A percentile compares a stretch with the other conserved stretches of the same genome.
phyloP scores from a whole-genome alignment of 2,888 invertebrate genomes.

The Magallana nippona region DNA sequence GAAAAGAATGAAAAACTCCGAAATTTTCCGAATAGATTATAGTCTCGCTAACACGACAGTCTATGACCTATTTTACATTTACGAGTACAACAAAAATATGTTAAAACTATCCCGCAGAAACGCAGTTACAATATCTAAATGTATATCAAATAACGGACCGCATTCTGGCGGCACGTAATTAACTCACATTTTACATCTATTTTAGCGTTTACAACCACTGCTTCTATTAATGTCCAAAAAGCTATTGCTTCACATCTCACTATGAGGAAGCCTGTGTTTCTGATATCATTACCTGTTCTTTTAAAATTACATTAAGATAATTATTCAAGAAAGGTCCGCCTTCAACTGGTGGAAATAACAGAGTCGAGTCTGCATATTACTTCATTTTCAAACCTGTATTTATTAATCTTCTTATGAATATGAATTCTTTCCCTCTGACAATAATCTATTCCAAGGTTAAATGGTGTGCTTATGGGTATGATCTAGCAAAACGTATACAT shows the following conservation, averaged over 20 bases:
- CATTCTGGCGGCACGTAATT: too few relatives aligned
- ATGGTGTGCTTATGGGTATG: neutral
- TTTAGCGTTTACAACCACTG: neutral
- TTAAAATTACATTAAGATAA: neutral
- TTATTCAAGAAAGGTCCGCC: neutral
- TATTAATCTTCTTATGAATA: neutral
- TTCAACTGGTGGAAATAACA: constrained; percentile 9
- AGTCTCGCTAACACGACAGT: too few relatives aligned
- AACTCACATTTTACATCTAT: neutral
- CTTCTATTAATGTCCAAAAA: neutral
- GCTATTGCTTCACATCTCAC: too few relatives aligned
- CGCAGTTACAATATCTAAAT: too few relatives aligned
- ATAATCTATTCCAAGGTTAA: neutral
- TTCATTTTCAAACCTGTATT: neutral
- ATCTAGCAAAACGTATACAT: neutral
- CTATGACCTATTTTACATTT: too few relatives aligned
- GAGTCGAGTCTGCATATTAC: neutral
- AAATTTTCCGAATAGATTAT: too few relatives aligned
- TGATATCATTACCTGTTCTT: neutral
- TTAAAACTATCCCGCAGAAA: too few relatives aligned
- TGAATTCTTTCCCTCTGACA: neutral
- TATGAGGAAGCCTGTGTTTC: neutral
- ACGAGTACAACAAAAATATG: too few relatives aligned
- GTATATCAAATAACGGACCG: too few relatives aligned
- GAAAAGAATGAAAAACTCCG: too few relatives aligned